These are phyloP conservation scores for Amphibalanus amphitrite DNA, from an alignment of 1,140 invertebrate species.

Conservation along the genomic window DNA sequence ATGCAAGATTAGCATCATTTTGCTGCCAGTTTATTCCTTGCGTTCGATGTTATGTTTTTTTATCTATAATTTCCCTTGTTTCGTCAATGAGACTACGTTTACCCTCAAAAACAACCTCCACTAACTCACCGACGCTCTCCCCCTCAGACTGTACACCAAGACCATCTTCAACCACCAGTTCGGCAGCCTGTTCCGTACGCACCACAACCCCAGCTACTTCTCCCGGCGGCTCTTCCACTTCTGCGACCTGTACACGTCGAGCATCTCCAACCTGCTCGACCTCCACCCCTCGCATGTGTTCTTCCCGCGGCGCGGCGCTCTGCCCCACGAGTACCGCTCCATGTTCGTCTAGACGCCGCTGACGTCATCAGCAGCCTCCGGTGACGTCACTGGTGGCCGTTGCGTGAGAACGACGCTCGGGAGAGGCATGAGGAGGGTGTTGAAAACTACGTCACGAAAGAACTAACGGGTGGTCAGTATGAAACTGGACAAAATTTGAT, in stretches of 20 bases:
- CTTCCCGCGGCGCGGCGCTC: slow-evolving; percentile 78
- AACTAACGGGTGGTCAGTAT: no score
- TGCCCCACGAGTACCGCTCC: slow-evolving; percentile 85
- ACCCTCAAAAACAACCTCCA: no score
- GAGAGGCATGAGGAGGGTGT: no score
- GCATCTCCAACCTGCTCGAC: slow-evolving; percentile 72
- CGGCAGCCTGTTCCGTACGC: slow-evolving; percentile 88
- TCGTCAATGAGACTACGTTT: no score
- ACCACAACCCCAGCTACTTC: slow-evolving; percentile 95
- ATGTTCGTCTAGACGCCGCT: slow-evolving; percentile 48
- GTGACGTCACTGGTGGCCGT: not conserved
- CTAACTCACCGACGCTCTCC: no score
- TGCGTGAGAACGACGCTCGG: no score
- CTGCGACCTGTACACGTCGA: slow-evolving; percentile 90
- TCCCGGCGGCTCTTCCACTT: slow-evolving; percentile 80
- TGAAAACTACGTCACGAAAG: no score
- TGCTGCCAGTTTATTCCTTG: no score
- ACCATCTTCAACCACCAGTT: slow-evolving; percentile 85
- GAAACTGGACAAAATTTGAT: no score
- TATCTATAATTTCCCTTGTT: no score
- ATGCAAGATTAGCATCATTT: no score
- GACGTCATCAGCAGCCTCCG: not conserved
- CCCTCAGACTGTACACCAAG: slow-evolving; percentile 60
- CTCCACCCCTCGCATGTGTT: slow-evolving; percentile 85
- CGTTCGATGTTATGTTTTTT: no score